Evolutionary conservation across 2,113 vertebrate species (phyloP).

Genomic region (Haemorhous mexicanus): DNA sequence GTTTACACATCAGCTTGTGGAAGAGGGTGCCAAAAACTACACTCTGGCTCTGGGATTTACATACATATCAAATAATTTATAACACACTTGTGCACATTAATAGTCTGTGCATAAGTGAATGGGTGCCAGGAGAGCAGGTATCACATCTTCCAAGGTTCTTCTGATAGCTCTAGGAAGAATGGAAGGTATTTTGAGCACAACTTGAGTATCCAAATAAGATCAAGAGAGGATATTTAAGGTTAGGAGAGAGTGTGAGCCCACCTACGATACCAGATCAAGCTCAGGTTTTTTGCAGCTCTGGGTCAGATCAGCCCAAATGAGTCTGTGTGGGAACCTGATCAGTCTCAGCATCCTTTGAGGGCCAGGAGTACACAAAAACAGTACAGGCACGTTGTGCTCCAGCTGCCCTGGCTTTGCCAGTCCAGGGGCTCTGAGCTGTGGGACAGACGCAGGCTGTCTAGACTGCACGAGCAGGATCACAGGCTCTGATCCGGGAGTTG

Average conservation of each 20-base stretch:
- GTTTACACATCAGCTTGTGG: background rate
- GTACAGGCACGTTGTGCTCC: background rate
- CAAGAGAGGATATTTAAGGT: background rate
- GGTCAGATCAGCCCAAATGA: background rate
- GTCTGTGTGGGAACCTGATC: background rate
- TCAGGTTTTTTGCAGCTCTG: background rate
- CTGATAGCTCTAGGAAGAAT: background rate
- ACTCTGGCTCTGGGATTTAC: background rate
- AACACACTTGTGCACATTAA: background rate
- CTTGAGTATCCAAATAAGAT: background rate
- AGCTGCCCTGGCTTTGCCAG: background rate
- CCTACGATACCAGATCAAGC: background rate
- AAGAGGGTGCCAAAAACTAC: background rate
- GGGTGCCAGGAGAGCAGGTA: background rate
- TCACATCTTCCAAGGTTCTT: background rate
- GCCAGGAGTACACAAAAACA: background rate
- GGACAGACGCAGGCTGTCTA: conserved; percentile 18
- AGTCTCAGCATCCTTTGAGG: background rate
- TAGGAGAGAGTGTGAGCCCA: background rate
- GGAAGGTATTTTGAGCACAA: background rate
- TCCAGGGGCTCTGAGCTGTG: background rate
- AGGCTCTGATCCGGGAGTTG: background rate
- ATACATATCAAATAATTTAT: background rate
- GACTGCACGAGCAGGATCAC: conserved; percentile 44
- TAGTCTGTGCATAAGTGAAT: background rate